These are phyloP conservation scores for Protobothrops flavoviridis DNA, from an alignment of 2,113 vertebrate species.

Conservation along the genomic window DNA sequence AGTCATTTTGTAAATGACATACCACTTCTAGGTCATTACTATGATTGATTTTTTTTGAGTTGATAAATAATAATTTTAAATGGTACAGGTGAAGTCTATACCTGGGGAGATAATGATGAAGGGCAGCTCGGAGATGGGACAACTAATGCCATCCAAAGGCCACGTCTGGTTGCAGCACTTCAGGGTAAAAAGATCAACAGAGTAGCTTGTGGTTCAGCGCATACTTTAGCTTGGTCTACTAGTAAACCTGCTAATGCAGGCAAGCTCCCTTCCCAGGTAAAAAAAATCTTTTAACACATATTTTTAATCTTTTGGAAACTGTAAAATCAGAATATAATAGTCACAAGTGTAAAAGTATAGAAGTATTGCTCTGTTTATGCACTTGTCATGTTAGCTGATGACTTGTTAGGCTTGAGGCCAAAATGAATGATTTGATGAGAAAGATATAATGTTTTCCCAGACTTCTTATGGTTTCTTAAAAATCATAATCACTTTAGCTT, in stretches of 20 bases:
- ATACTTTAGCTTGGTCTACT: slow-evolving; percentile 97
- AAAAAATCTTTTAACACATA: background rate
- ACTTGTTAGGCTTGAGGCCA: background rate
- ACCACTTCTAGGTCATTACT: background rate
- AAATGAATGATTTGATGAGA: background rate
- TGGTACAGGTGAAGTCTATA: slow-evolving; percentile 91
- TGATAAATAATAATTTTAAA: slow-evolving; percentile 12
- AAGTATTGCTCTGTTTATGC: background rate
- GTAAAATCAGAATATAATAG: slow-evolving; percentile 9
- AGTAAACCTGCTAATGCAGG: slow-evolving; percentile 97
- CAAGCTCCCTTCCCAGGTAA: slow-evolving; percentile 93
- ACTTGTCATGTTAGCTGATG: background rate
- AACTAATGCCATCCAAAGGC: slow-evolving; percentile 97
- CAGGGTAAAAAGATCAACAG: slow-evolving; percentile 99
- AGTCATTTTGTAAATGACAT: background rate
- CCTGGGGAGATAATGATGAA: slow-evolving; percentile 98
- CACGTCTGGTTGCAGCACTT: slow-evolving; percentile 90
- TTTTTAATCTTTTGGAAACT: slow-evolving; percentile 2
- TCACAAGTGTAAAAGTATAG: background rate
- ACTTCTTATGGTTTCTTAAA: background rate
- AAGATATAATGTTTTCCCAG: background rate
- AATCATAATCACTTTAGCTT: background rate
- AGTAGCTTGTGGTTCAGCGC: slow-evolving; percentile 96
- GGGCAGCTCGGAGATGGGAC: slow-evolving; percentile 97
- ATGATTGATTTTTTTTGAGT: background rate